A percentile compares a stretch with the other conserved stretches of the same genome.
Conservation (phyloP, 1,140 invertebrate genomes). For the Eulimnadia texana region DNA sequence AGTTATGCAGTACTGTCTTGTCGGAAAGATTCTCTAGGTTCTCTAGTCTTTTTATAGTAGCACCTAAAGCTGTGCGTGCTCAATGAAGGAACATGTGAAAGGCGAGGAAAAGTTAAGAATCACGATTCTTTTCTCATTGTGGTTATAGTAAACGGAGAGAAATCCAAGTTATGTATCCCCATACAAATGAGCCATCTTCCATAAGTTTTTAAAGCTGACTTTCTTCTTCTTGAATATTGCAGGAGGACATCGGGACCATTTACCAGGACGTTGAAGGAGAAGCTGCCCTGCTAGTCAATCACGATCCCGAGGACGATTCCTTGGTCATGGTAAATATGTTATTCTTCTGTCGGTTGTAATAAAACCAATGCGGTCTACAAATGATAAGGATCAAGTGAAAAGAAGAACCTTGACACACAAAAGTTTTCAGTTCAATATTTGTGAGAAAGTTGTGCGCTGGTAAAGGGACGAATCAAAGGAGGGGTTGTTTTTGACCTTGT, state of each 20-base stretch:
- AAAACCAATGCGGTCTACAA: neutral
- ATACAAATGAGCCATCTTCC: too few species aligned
- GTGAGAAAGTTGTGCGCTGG: neutral
- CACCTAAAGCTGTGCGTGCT: too few species aligned
- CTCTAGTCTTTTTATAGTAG: too few species aligned
- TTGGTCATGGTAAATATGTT: constrained; percentile 57
- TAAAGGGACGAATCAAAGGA: neutral
- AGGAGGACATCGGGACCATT: constrained; percentile 56
- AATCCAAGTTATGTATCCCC: too few species aligned
- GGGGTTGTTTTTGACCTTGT: neutral
- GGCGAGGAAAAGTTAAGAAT: too few species aligned
- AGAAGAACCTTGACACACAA: neutral
- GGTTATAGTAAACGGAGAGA: too few species aligned
- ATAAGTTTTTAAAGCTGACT: too few species aligned
- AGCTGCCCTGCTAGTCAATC: constrained; percentile 65
- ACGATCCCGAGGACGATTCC: constrained; percentile 54
- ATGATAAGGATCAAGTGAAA: neutral
- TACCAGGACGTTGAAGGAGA: constrained; percentile 73
- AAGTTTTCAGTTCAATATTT: neutral
- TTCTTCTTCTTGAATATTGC: too few species aligned
- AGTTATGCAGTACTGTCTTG: too few species aligned
- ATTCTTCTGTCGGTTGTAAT: constrained; percentile 17
- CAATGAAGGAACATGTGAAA: too few species aligned
- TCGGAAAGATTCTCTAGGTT: too few species aligned
- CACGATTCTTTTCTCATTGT: too few species aligned